Conservation (phyloP, 2,888 invertebrate genomes). For the Limnephilus lunatus region DNA sequence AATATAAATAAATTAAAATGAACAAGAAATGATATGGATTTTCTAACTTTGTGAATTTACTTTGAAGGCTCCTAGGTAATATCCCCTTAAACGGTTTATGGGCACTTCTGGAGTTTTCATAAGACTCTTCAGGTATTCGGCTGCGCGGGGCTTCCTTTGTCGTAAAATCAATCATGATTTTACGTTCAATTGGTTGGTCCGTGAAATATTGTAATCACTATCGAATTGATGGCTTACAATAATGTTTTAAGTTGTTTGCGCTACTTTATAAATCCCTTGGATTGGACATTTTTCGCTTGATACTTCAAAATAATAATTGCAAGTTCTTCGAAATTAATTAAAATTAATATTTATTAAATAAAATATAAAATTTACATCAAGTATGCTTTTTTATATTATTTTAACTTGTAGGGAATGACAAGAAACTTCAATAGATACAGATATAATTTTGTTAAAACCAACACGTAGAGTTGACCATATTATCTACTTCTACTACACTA, state of each 20-base stretch:
- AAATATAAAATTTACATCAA: neutral
- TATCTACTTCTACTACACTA: too few species aligned
- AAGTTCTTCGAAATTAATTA: neutral
- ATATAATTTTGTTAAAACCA: too few species aligned
- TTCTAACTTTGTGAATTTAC: neutral
- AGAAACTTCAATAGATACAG: too few species aligned
- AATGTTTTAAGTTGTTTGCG: neutral
- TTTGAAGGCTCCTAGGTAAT: neutral
- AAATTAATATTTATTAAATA: neutral
- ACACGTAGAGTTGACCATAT: too few species aligned
- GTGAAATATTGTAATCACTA: constrained; percentile 14
- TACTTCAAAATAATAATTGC: neutral
- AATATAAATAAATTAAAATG: too few species aligned
- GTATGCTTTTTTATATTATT: too few species aligned
- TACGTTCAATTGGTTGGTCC: constrained; percentile 41
- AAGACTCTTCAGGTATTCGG: constrained; percentile 49
- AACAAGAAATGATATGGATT: neutral
- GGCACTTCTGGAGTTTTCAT: constrained; percentile 59
- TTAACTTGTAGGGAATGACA: too few species aligned
- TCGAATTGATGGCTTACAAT: constrained; percentile 11
- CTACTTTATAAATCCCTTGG: neutral
- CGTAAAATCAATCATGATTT: constrained; percentile 53
- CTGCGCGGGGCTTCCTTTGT: constrained; percentile 9
- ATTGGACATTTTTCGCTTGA: neutral
- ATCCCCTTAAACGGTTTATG: constrained; percentile 61